Evolutionary conservation across 2,888 invertebrate genomes (phyloP).

Genomic region (Drosophila longiperda): DNA sequence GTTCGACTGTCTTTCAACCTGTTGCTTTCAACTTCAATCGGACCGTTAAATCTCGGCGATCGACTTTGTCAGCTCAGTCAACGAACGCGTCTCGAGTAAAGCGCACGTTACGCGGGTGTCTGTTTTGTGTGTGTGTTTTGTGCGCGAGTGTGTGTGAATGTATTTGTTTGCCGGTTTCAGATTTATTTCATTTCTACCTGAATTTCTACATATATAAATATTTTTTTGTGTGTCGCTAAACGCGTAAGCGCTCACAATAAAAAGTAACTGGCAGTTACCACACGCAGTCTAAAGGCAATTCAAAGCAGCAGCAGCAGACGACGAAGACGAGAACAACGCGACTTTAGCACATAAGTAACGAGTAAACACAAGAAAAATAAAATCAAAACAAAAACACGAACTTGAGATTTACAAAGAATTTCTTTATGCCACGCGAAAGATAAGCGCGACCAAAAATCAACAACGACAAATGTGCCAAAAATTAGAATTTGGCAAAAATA

Average conservation of each 20-base stretch:
- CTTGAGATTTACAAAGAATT: slow-evolving; percentile 47
- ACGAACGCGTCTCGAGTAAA: slow-evolving; percentile 78
- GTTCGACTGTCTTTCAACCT: slow-evolving; percentile 6
- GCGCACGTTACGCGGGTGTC: slow-evolving; percentile 58
- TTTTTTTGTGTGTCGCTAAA: slow-evolving; percentile 37
- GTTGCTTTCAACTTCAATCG: slow-evolving; percentile 68
- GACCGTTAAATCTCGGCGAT: slow-evolving; percentile 64
- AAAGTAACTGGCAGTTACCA: slow-evolving; percentile 69
- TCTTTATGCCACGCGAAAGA: slow-evolving; percentile 41
- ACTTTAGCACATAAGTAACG: slow-evolving; percentile 59
- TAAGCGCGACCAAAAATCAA: slow-evolving; percentile 16
- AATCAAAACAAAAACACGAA: slow-evolving; percentile 58
- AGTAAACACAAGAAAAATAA: slow-evolving; percentile 51
- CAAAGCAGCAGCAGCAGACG: slow-evolving; percentile 44
- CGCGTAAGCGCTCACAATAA: slow-evolving; percentile 18
- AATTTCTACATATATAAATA: slow-evolving; percentile 30
- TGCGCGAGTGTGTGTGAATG: slow-evolving; percentile 2
- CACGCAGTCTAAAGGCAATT: slow-evolving; percentile 59
- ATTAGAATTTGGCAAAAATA: not conserved
- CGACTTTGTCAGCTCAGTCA: slow-evolving; percentile 68
- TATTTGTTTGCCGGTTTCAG: slow-evolving; percentile 70
- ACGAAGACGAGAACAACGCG: slow-evolving; percentile 27
- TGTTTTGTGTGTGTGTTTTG: slow-evolving; percentile 18
- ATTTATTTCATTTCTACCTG: slow-evolving; percentile 71
- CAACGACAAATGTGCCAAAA: slow-evolving; percentile 46